These are phyloP conservation scores for Matsumyia berberina DNA, from an alignment of 2,888 invertebrate species.

Conservation along the genomic window DNA sequence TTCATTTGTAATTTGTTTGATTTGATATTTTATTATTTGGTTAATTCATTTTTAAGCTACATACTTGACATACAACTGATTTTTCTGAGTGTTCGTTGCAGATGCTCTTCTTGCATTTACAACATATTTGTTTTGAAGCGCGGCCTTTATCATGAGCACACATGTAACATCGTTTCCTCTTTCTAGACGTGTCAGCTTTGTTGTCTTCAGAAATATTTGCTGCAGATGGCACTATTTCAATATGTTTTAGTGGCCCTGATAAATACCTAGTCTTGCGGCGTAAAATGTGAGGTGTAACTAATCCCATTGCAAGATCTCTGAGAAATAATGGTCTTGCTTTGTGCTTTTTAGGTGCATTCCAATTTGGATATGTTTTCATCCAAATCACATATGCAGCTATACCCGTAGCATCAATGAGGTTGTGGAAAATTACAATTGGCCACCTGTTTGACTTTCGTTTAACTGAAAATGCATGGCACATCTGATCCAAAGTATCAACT, in stretches of 20 bases:
- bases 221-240: too few species aligned
- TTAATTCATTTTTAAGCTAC: not conserved
- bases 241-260: not conserved
- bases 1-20: too few species aligned
- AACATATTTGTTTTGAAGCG: constrained; percentile 10
- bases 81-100: not conserved
- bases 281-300: not conserved
- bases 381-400: constrained; percentile 14
- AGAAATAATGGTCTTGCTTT: constrained; percentile 5
- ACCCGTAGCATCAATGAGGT: constrained; percentile 35
- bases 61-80: not conserved
- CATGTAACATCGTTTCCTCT: too few species aligned
- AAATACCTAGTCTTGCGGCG: not conserved
- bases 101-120: not conserved
- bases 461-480: constrained; percentile 65
- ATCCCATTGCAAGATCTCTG: not conserved
- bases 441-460: constrained; percentile 76
- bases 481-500: constrained; percentile 77
- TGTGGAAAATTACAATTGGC: constrained; percentile 73
- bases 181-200: too few species aligned
- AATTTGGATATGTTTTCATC: constrained; percentile 6
- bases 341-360: constrained; percentile 1
- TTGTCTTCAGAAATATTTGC: too few species aligned
- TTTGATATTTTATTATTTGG: too few species aligned
- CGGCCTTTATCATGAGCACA: not conserved